These are phyloP conservation scores for Meiosimyza platycephala DNA, from an alignment of 2,888 invertebrate species.

Conservation along the genomic window DNA sequence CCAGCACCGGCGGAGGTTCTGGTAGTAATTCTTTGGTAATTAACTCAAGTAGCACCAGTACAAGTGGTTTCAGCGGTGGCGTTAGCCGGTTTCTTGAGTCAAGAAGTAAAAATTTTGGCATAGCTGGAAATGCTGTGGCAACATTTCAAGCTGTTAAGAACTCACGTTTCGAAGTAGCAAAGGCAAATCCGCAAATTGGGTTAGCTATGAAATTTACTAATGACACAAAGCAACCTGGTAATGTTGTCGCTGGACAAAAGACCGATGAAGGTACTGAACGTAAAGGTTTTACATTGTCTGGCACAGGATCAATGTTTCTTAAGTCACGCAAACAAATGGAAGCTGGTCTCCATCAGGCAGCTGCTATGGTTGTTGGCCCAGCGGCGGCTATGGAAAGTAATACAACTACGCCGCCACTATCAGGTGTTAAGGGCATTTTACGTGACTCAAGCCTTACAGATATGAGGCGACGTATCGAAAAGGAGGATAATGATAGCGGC, in stretches of 20 bases:
- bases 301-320: slow-evolving; percentile 74
- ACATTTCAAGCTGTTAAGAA: slow-evolving; percentile 60
- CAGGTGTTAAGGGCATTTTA: slow-evolving; percentile 72
- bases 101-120: slow-evolving; percentile 57
- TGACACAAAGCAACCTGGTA: slow-evolving; percentile 35
- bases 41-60: slow-evolving; percentile 48
- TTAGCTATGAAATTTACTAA: slow-evolving; percentile 57
- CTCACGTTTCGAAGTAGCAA: slow-evolving; percentile 62
- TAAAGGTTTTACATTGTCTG: slow-evolving; percentile 69
- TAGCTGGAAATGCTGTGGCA: slow-evolving; percentile 29
- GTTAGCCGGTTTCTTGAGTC: slow-evolving; percentile 62
- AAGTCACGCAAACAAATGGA: slow-evolving; percentile 68
- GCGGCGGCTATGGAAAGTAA: slow-evolving; percentile 43
- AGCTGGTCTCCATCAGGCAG: slow-evolving; percentile 47
- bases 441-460: slow-evolving; percentile 71
- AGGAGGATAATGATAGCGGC: slow-evolving; percentile 48
- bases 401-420: slow-evolving; percentile 40
- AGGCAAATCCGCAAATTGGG: slow-evolving; percentile 60
- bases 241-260: slow-evolving; percentile 39
- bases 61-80: slow-evolving; percentile 59
- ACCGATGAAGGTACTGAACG: slow-evolving; percentile 49
- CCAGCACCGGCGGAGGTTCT: slow-evolving; percentile 7
- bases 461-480: slow-evolving; percentile 57
- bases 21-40: slow-evolving; percentile 22
- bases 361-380: slow-evolving; percentile 13